phyloP scores from a whole-genome alignment of 2,888 invertebrate genomes.

The Brachyopa scutellaris region DNA sequence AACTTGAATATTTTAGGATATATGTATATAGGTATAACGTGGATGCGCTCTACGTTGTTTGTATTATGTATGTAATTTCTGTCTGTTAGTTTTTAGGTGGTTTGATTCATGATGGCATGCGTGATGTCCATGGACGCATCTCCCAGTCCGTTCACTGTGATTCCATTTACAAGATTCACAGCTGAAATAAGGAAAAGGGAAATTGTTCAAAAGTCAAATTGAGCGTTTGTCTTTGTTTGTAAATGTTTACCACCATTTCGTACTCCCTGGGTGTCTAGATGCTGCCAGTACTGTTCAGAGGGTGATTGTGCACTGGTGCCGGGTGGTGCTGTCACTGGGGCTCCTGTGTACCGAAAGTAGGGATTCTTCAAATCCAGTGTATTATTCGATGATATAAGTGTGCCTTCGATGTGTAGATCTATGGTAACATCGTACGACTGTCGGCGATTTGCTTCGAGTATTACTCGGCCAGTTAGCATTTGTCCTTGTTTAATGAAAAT shows the following conservation, averaged over 20 bases:
- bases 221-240: not conserved
- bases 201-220: slow-evolving; percentile 10
- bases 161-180: slow-evolving; percentile 89
- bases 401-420: slow-evolving; percentile 94
- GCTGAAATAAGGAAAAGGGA: slow-evolving; percentile 81
- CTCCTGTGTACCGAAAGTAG: slow-evolving; percentile 97
- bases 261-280: slow-evolving; percentile 88
- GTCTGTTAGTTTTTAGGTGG: slow-evolving; percentile 76
- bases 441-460: slow-evolving; percentile 95
- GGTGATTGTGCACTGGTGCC: slow-evolving; percentile 95
- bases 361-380: slow-evolving; percentile 99
- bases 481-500: slow-evolving; percentile 97
- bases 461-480: slow-evolving; percentile 91
- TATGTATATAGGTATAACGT: slow-evolving; percentile 66
- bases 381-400: slow-evolving; percentile 92
- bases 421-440: slow-evolving; percentile 99
- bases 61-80: slow-evolving; percentile 32
- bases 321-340: slow-evolving; percentile 95
- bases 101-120: slow-evolving; percentile 82
- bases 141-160: slow-evolving; percentile 88
- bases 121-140: slow-evolving; percentile 88
- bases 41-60: slow-evolving; percentile 64
- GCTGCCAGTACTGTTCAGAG: slow-evolving; percentile 95
- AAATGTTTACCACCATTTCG: slow-evolving; percentile 77
- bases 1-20: slow-evolving; percentile 69